Percentiles rank a stretch among this genome's conserved stretches.
Conservation (phyloP, 2,888 invertebrate species). For the Heteromurus nitidus region DNA sequence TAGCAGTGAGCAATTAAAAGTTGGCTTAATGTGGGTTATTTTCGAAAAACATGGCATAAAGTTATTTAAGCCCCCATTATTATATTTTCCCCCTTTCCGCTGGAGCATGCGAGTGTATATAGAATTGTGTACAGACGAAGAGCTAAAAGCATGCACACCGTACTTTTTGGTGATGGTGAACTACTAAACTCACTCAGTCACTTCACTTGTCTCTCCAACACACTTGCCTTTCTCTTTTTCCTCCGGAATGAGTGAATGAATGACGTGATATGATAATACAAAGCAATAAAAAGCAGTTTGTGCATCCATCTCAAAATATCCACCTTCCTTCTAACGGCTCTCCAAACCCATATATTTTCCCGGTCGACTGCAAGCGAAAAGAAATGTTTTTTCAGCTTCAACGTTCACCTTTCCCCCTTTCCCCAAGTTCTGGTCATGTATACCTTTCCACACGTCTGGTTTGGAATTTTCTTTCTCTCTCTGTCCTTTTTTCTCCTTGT, state of each 20-base stretch:
- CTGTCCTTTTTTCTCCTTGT: not conserved
- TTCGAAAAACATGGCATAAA: conserved; percentile 64
- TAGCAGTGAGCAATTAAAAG: conserved; percentile 67
- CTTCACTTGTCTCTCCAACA: conserved; percentile 1
- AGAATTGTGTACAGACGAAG: too few species aligned
- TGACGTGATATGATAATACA: conserved; percentile 45
- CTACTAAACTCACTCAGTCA: too few species aligned
- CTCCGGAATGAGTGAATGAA: conserved; percentile 34
- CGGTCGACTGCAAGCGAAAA: not conserved
- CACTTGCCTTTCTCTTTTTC: not conserved
- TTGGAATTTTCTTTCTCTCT: too few species aligned
- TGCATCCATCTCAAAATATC: conserved; percentile 44
- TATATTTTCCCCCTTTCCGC: conserved; percentile 45
- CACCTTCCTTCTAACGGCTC: not conserved
- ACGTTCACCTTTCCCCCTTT: conserved; percentile 5
- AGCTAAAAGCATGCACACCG: too few species aligned
- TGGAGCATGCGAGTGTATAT: not conserved
- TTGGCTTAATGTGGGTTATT: conserved; percentile 65
- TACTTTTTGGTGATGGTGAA: conserved; percentile 1
- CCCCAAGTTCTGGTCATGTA: not conserved
- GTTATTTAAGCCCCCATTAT: conserved; percentile 65
- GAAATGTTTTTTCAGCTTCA: not conserved
- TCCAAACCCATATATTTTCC: too few species aligned
- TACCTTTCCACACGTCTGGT: too few species aligned
- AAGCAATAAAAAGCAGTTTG: conserved; percentile 64